Evolutionary conservation across 2,888 invertebrate species (phyloP), one percentile per base, ranked within the genome.

Genomic region (Creontiades dilutus): DNA sequence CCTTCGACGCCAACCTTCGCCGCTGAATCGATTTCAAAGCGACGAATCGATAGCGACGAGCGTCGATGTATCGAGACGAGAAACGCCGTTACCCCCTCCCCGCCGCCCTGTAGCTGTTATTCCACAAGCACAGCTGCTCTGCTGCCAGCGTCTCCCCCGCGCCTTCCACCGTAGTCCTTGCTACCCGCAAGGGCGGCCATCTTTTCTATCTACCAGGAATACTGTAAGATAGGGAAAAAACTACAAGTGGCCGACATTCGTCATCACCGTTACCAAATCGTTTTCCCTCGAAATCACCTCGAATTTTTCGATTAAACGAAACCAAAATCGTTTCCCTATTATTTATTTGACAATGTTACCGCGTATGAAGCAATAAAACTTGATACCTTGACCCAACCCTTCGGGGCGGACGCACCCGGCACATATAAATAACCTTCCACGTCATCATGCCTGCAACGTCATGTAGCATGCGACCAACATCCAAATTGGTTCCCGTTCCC

Each of bases 41-140:
- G 11, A 52, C 1, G 52, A n/a, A 75, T 75, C 75, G 75, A 75
- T 19, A 28, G n/a, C 2, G 5, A 2, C 7, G 16, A 2, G 28
- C 37, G 80, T 47, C 82, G 82, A 82, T 82, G 47, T 27, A 82
- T 82, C 82, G 82, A 82, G n/a, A 82, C 82, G 52, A 14, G 0
- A 16, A 52, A 3, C 4, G 23, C n/a, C 78, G 47, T 47, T 47
- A 46, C 78, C 78, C 46, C 46, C 78, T 46, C 37, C 78, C 78
- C 78, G 37, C 78, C 52, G 3, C 52, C 52, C 80, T 48, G 4
- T 37, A 47, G 52, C 82, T 82, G 82, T 52, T 82, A 82, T 82
- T 82, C 82, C 47, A 52, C 82, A 82, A 23, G 23, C 82, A 82
- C 82, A 82, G 82, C 82, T 82, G 82, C 82, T 82, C 82, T 23